Percentiles rank a stretch among this genome's conserved stretches.
Conservation (phyloP, 2,888 invertebrate species). For the Creontiades dilutus region DNA sequence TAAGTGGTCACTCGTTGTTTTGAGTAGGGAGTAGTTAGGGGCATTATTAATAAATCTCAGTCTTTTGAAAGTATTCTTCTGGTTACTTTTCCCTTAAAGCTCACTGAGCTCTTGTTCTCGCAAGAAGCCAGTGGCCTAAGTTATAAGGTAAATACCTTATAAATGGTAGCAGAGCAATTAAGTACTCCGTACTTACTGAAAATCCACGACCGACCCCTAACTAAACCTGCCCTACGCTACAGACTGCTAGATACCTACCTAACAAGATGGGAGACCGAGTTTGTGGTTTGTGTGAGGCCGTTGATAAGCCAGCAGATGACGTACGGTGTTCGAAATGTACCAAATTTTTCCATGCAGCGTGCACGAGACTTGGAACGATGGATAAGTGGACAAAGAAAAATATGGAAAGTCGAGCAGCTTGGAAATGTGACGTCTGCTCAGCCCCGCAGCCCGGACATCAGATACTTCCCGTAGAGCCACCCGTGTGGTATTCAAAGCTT, state of each 20-base stretch:
- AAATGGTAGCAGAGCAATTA: background rate
- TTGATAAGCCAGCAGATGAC: slow-evolving; percentile 45
- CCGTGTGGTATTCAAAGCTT: background rate
- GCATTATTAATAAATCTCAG: too few species aligned
- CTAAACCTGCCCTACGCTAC: slow-evolving; percentile 41
- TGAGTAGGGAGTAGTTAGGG: too few species aligned
- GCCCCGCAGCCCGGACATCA: slow-evolving; percentile 47
- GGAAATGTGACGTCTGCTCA: slow-evolving; percentile 41
- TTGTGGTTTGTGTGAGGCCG: slow-evolving; percentile 42
- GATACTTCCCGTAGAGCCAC: slow-evolving; percentile 44
- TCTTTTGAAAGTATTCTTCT: too few species aligned
- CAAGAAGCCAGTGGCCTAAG: too few species aligned
- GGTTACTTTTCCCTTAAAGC: too few species aligned
- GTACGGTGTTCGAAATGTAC: slow-evolving; percentile 48
- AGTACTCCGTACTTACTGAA: slow-evolving; percentile 52
- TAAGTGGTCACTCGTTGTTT: too few species aligned
- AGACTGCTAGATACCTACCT: slow-evolving; percentile 10
- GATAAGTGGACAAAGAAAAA: slow-evolving; percentile 47
- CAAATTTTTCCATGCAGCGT: slow-evolving; percentile 33
- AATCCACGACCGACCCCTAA: slow-evolving; percentile 38
- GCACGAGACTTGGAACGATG: slow-evolving; percentile 46
- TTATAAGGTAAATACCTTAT: too few species aligned
- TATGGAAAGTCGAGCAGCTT: slow-evolving; percentile 26
- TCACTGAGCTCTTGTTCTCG: too few species aligned
- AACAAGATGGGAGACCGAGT: slow-evolving; percentile 52